Conservation (phyloP, 1,140 invertebrate species). For the Tetragnatha versicolor region DNA sequence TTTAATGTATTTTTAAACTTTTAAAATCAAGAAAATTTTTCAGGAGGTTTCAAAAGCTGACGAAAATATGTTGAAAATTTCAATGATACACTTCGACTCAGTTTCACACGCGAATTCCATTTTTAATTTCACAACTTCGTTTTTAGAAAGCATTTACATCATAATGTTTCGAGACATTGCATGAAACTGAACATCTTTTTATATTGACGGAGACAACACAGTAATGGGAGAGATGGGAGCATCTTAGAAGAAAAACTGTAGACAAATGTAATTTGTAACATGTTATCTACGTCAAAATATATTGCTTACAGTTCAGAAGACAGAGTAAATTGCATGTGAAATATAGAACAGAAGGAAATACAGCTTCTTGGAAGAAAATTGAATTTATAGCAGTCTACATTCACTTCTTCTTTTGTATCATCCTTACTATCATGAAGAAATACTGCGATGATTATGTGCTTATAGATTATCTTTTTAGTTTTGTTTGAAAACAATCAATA, state of each 20-base stretch:
- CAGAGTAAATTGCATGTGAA: slow-evolving; percentile 26
- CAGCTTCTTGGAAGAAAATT: neutral
- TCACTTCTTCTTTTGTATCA: neutral
- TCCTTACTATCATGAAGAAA: neutral
- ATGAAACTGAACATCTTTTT: neutral
- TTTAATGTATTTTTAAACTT: too few species aligned
- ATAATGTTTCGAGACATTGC: neutral
- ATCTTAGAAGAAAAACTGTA: neutral
- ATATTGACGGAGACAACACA: slow-evolving; percentile 4
- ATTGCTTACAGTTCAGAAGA: neutral
- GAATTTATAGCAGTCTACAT: neutral
- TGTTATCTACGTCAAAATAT: slow-evolving; percentile 15
- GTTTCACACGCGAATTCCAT: too few species aligned
- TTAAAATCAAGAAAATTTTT: too few species aligned
- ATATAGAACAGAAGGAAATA: neutral
- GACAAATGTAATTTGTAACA: slow-evolving; percentile 15
- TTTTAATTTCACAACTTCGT: too few species aligned
- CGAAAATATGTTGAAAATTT: too few species aligned
- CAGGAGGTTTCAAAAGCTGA: too few species aligned
- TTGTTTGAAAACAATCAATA: too few species aligned
- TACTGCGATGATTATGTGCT: neutral
- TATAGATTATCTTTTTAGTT: too few species aligned
- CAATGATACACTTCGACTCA: too few species aligned
- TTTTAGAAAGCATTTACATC: neutral
- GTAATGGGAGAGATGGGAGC: neutral